phyloP scores from a whole-genome alignment of 2,888 invertebrate species.

The Nasonovia ribisnigri region DNA sequence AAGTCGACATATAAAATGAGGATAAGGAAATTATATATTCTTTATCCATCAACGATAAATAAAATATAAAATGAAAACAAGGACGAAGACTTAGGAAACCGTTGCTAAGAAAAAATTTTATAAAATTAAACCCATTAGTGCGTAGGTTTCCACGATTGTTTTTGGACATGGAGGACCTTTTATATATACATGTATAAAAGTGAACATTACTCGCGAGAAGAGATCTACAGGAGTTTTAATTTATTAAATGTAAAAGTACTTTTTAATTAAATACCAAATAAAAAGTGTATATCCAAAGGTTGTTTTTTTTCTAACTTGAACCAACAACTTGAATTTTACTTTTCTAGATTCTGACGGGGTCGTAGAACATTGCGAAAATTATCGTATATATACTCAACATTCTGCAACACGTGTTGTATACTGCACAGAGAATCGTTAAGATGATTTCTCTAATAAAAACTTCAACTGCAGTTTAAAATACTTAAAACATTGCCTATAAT shows the following conservation, averaged over 20 bases:
- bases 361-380: slow-evolving; percentile 37
- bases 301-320: slow-evolving; percentile 25
- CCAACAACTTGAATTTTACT: slow-evolving; percentile 29
- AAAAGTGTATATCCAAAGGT: slow-evolving; percentile 17
- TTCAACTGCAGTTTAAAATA: not conserved
- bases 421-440: slow-evolving; percentile 5
- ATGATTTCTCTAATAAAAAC: slow-evolving; percentile 29
- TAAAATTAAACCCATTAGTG: not conserved
- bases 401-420: slow-evolving; percentile 22
- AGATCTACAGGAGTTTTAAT: slow-evolving; percentile 19
- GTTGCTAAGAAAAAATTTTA: not conserved
- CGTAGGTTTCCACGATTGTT: not conserved
- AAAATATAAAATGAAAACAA: not conserved
- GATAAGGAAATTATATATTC: not conserved
- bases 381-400: not conserved
- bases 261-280: slow-evolving; percentile 55
- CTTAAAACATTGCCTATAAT: not conserved
- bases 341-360: not conserved
- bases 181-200: not conserved
- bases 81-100: not conserved
- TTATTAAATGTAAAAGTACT: slow-evolving; percentile 51
- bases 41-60: not conserved
- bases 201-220: not conserved
- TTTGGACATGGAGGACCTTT: not conserved
- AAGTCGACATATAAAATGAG: not conserved